These are phyloP conservation scores for Temnopleurus reevesii DNA, from an alignment of 53 echinoderm and acorn worm species.

Conservation along the genomic window DNA sequence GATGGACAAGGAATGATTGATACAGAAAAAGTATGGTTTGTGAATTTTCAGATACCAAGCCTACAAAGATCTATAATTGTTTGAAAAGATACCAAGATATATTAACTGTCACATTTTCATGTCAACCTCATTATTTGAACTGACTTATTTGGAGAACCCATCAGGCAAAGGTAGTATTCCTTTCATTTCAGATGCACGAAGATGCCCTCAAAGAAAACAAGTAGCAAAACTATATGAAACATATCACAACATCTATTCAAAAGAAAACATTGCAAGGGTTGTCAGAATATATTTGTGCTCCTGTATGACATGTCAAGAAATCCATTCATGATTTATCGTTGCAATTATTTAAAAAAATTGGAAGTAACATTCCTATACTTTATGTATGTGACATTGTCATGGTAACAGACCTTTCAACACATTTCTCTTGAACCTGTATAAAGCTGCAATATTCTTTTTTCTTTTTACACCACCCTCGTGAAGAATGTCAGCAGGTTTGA, in stretches of 20 bases:
- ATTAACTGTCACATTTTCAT: background rate
- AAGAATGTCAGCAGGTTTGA: background rate
- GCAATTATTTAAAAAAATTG: background rate
- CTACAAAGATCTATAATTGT: no score
- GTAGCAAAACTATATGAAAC: background rate
- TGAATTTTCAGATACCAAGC: no score
- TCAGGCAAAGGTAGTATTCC: background rate
- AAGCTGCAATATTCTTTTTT: background rate
- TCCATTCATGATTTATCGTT: background rate
- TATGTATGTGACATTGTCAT: conserved; percentile 18
- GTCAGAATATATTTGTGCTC: background rate
- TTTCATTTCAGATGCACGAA: background rate
- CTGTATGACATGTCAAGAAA: background rate
- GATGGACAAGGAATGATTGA: background rate
- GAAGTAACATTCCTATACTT: conserved; percentile 3
- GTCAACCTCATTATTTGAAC: background rate
- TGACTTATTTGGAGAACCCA: background rate
- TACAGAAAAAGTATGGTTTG: no score
- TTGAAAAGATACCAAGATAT: background rate
- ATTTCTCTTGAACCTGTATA: background rate
- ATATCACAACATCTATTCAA: background rate
- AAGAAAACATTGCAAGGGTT: background rate
- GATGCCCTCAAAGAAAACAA: background rate
- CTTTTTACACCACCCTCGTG: background rate
- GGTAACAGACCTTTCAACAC: conserved; percentile 10